These are phyloP conservation scores for Babylonia areolata DNA, from an alignment of 1,140 invertebrate genomes.

Conservation along the genomic window DNA sequence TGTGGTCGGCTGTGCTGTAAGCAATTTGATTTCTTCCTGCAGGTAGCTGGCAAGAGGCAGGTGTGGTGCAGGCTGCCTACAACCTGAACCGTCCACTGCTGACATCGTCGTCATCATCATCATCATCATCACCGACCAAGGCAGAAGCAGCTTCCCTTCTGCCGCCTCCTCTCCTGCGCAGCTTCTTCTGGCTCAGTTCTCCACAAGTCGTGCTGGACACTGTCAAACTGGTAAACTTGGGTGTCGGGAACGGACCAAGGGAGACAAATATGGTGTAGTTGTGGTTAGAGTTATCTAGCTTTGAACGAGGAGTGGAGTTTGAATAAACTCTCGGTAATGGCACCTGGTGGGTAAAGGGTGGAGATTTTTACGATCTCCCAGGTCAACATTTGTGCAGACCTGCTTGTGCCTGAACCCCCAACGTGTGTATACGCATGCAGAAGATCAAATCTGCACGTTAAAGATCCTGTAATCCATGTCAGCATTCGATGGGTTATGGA, in stretches of 20 bases:
- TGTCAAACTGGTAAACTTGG: conserved; percentile 73
- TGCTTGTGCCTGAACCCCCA: too few species aligned
- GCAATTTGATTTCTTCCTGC: too few species aligned
- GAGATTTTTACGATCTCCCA: too few species aligned
- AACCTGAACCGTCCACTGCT: conserved; percentile 72
- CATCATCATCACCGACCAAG: background rate
- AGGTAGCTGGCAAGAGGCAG: conserved; percentile 75
- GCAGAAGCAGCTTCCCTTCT: background rate
- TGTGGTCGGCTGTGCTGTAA: too few species aligned
- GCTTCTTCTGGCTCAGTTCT: conserved; percentile 60
- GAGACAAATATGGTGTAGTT: background rate
- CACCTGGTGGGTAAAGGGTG: too few species aligned
- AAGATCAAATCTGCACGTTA: too few species aligned
- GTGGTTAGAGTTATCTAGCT: background rate
- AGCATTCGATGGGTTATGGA: too few species aligned
- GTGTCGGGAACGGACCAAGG: too few species aligned
- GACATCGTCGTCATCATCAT: conserved; percentile 13
- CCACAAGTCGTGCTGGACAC: conserved; percentile 73
- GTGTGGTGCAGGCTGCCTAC: conserved; percentile 74
- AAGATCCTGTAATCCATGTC: too few species aligned
- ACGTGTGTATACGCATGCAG: too few species aligned
- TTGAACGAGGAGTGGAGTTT: background rate
- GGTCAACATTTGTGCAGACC: too few species aligned
- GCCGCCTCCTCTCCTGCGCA: background rate
- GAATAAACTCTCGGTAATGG: background rate